Percentiles rank a stretch among this genome's conserved stretches.
Evolutionary conservation across 2,888 invertebrate genomes (phyloP).

Genomic region (Andrena chrysosceles): DNA sequence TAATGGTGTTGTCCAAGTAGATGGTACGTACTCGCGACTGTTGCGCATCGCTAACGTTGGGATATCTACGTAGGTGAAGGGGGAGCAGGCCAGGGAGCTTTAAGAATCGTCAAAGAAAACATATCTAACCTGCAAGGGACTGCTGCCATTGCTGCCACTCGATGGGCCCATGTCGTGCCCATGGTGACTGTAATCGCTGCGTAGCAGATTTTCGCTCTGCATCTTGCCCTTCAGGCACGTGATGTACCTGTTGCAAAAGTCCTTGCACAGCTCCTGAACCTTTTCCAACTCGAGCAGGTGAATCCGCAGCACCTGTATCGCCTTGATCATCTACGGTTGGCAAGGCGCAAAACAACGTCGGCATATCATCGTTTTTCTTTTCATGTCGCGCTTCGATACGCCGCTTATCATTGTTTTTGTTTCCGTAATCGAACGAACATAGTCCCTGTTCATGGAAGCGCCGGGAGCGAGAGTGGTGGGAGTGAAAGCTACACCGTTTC

Average conservation of each 20-base stretch:
- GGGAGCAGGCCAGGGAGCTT: conserved; percentile 75
- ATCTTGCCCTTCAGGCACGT: conserved; percentile 95
- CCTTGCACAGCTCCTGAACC: conserved; percentile 97
- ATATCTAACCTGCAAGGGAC: conserved; percentile 84
- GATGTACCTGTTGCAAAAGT: conserved; percentile 97
- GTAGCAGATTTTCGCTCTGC: conserved; percentile 94
- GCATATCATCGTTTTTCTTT: conserved; percentile 44
- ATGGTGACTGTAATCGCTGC: conserved; percentile 91
- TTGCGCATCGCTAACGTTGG: conserved; percentile 79
- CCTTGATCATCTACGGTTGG: conserved; percentile 91
- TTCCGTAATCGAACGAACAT: conserved; percentile 8
- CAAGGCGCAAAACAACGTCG: conserved; percentile 56
- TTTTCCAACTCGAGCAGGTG: conserved; percentile 97
- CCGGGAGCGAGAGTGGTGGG: no score
- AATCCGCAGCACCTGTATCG: conserved; percentile 95
- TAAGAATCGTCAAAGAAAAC: conserved; percentile 63
- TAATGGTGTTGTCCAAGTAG: not conserved
- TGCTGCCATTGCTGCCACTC: conserved; percentile 84
- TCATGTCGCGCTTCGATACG: not conserved
- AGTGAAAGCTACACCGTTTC: no score
- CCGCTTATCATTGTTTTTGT: conserved; percentile 47
- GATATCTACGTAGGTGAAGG: conserved; percentile 82
- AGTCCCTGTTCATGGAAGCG: not conserved
- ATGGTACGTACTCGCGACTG: conserved; percentile 51
- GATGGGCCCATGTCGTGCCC: conserved; percentile 82